phyloP scores from a whole-genome alignment of 2,888 invertebrate genomes.

The Chrysolina haemoptera region DNA sequence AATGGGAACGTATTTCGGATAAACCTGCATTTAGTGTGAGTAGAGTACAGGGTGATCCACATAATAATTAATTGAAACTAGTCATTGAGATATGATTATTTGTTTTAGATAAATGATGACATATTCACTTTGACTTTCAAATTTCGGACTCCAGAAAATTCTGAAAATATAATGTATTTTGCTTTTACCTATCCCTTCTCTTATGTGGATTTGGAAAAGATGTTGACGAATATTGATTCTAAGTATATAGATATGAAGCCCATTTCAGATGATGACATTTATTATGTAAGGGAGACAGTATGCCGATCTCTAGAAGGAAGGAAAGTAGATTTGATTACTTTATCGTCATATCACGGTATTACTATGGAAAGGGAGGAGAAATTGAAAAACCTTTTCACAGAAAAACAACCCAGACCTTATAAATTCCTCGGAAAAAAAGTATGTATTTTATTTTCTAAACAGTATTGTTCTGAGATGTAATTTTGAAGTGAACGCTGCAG shows the following conservation, averaged over 20 bases:
- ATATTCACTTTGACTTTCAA: constrained; percentile 84
- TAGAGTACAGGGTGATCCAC: constrained; percentile 30
- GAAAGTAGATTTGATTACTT: constrained; percentile 86
- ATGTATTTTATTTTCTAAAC: constrained; percentile 35
- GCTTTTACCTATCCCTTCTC: constrained; percentile 94
- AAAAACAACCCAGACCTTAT: constrained; percentile 78
- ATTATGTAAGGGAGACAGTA: constrained; percentile 87
- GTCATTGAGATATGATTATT: constrained; percentile 34
- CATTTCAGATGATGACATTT: constrained; percentile 78
- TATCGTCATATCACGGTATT: constrained; percentile 86
- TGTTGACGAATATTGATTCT: constrained; percentile 79
- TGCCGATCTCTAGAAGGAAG: constrained; percentile 84
- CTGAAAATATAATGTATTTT: constrained; percentile 84
- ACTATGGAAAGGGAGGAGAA: constrained; percentile 80
- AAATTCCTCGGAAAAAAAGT: constrained; percentile 87
- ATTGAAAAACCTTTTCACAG: constrained; percentile 82
- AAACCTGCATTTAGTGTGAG: constrained; percentile 84
- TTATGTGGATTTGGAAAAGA: constrained; percentile 85
- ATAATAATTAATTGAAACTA: too few relatives aligned
- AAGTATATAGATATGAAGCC: constrained; percentile 71
- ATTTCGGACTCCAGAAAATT: constrained; percentile 80
- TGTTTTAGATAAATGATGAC: constrained; percentile 78
- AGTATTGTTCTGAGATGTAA: too few relatives aligned
- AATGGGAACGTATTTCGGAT: constrained; percentile 89
- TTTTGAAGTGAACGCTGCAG: too few relatives aligned